phyloP scores from a whole-genome alignment of 2,797 vertebrate species.

The Microctenopoma lineatum region DNA sequence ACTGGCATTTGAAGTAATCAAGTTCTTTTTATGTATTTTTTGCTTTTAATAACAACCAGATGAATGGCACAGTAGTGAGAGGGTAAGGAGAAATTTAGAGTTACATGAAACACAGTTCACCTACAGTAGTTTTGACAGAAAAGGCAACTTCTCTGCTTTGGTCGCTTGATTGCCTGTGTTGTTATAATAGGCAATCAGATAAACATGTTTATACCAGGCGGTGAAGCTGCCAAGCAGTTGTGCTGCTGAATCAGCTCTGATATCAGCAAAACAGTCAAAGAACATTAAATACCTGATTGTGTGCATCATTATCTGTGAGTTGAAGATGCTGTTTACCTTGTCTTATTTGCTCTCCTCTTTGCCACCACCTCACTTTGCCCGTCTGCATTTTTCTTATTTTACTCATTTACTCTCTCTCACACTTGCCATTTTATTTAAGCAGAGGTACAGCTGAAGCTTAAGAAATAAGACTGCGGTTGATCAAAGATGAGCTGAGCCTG shows the following conservation, averaged over 20 bases:
- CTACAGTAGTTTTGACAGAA: constrained; percentile 51
- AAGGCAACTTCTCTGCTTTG: constrained; percentile 32
- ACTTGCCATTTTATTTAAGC: background rate
- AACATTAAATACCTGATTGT: constrained; percentile 58
- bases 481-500: constrained; percentile 10
- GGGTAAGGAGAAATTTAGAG: constrained; percentile 18
- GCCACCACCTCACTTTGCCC: constrained; percentile 15
- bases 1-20: constrained; percentile 26
- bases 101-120: constrained; percentile 38
- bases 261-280: constrained; percentile 48
- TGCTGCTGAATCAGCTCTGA: constrained; percentile 40
- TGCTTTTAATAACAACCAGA: constrained; percentile 9
- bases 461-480: constrained; percentile 7
- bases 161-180: constrained; percentile 47
- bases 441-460: constrained; percentile 7
- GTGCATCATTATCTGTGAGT: constrained; percentile 52
- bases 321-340: constrained; percentile 33
- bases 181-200: constrained; percentile 50
- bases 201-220: constrained; percentile 45
- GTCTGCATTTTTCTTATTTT: constrained; percentile 7
- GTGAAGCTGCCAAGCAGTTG: constrained; percentile 32
- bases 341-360: constrained; percentile 29
- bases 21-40: constrained; percentile 23
- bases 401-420: background rate
- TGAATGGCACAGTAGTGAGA: constrained; percentile 25